Base-by-base conservation (phyloP, 2,797 vertebrate species). In the Balearica regulorum region DNA sequence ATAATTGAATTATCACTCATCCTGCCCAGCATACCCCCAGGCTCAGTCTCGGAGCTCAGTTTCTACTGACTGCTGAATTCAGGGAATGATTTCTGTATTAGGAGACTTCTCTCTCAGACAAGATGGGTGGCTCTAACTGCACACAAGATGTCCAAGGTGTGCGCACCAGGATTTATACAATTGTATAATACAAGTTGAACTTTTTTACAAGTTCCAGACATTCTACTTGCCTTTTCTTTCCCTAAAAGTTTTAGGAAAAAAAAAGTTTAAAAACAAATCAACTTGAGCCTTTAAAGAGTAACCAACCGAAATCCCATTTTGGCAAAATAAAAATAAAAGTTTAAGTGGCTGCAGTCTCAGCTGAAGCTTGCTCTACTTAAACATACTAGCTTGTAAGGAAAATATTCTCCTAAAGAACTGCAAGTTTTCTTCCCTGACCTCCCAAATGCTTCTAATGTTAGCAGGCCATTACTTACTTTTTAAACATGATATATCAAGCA, bases 401-500 rank as follows among this genome's bases (percentile, higher is more conserved):
- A 78, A 39, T 25, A 57, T 4, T 49, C 21, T 78, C 31, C 60
- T 70, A 10, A 61, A 61, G 16, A 68, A 39, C 10, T 39, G 9
- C 13, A 88, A 24, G 33, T 43, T 78, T 57, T 84, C 58, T 69
- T 73, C 39, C 48, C 60, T 92, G 29, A 85, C 9, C 16, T 90
- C 62, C 44, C 44, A 11, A 3, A 39, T 16, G 22, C 35, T 57
- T 7, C 35, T 37, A 26, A 11, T 2, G 3, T 73, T 87, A 92
- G 3, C 25, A 88, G 41, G 41, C 57, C 41, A 82, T 44, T 58
- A 82, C 18, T 90, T 73, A 35, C 48, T 89, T 87, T 78, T 92
- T 17, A 89, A 96, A 70, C 17, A 82, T 6, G 11, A 84, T 28
- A 78, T 35, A 96, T 80, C 53, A 94, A 97, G 90, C 75, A 62